These are phyloP conservation scores for Frieseomelitta varia DNA, from an alignment of 1,140 invertebrate genomes.

Conservation along the genomic window DNA sequence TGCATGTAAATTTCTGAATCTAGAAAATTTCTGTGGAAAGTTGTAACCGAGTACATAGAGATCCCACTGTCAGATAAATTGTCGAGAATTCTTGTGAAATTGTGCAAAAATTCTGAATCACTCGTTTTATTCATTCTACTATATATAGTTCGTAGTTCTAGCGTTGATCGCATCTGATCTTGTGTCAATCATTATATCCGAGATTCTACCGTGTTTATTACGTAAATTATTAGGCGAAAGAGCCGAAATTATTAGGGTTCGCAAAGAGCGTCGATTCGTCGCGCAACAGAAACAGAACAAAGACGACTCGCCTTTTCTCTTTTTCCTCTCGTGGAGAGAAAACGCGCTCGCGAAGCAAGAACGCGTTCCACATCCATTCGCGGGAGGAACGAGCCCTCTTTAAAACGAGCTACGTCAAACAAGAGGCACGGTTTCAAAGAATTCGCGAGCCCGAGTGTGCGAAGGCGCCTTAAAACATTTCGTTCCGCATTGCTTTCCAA, in stretches of 20 bases:
- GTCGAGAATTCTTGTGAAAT: too few species aligned
- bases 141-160: too few species aligned
- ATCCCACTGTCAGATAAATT: too few species aligned
- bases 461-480: constrained; percentile 38
- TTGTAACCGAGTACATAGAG: too few species aligned
- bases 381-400: neutral
- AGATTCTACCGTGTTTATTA: too few species aligned
- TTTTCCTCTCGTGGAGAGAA: neutral
- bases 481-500: constrained; percentile 56
- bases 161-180: too few species aligned
- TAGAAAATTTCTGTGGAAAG: too few species aligned
- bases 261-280: neutral
- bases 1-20: too few species aligned
- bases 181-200: too few species aligned
- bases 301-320: neutral
- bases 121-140: too few species aligned
- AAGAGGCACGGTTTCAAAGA: constrained; percentile 18
- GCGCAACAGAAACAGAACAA: neutral
- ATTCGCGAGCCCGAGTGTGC: constrained; percentile 31
- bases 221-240: neutral
- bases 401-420: neutral
- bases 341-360: neutral
- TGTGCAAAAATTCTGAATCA: too few species aligned
- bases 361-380: constrained; percentile 7
- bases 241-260: neutral